Percentiles rank a stretch among this genome's conserved stretches.
Evolutionary conservation across 1,140 invertebrate species (phyloP).

Genomic region (Polypedilum vanderplanki): DNA sequence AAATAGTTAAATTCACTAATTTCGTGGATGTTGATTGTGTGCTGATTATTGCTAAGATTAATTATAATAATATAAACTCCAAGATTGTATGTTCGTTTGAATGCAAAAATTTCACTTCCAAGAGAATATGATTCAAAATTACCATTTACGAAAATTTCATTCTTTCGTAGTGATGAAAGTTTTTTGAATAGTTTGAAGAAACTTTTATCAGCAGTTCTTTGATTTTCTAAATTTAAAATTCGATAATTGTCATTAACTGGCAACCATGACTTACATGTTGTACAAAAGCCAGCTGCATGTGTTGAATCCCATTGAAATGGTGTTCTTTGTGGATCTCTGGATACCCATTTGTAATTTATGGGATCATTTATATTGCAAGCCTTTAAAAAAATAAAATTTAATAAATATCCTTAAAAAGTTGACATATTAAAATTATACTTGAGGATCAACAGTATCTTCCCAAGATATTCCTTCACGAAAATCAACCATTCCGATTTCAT

Average conservation of each 20-base stretch:
- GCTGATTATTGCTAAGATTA: too few relatives aligned
- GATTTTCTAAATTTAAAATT: constrained; percentile 44
- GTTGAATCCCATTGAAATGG: constrained; percentile 63
- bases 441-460: constrained; percentile 46
- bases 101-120: constrained; percentile 43
- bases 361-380: constrained; percentile 46
- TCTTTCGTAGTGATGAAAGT: constrained; percentile 43
- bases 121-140: constrained; percentile 38
- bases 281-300: constrained; percentile 51
- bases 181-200: constrained; percentile 48
- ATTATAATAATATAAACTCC: too few relatives aligned
- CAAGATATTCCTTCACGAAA: constrained; percentile 40
- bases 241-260: constrained; percentile 49
- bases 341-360: constrained; percentile 44
- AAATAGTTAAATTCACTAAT: too few relatives aligned
- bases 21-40: too few relatives aligned
- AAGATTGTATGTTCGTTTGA: constrained; percentile 35
- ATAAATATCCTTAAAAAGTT: too few relatives aligned
- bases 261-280: constrained; percentile 51
- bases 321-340: constrained; percentile 54
- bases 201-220: constrained; percentile 41
- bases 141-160: constrained; percentile 42
- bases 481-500: constrained; percentile 69
- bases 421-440: constrained; percentile 31
- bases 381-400: constrained; percentile 34